Conservation (phyloP, 2,888 invertebrate genomes). For the Amphiduros pacificus region DNA sequence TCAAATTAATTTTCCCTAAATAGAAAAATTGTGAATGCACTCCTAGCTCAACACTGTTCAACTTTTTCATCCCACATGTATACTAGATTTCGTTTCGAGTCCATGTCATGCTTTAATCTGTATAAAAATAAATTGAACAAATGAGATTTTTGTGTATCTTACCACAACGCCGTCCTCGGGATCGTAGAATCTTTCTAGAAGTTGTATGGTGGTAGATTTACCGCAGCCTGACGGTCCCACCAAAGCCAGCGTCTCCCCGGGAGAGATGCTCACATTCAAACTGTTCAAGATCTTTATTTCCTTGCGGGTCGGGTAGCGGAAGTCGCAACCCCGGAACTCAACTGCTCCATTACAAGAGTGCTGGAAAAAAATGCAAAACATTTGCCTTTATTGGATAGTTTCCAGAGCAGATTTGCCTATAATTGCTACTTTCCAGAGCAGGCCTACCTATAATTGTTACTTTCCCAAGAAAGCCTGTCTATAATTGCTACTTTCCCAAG, state of each 20-base stretch:
- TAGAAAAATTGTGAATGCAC: no score
- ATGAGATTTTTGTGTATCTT: conserved; percentile 20
- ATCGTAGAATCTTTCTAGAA: conserved; percentile 58
- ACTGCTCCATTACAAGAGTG: conserved; percentile 53
- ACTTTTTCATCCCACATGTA: no score
- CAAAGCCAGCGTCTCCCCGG: conserved; percentile 57
- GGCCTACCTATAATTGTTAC: no score
- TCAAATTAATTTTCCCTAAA: no score
- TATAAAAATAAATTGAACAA: no score
- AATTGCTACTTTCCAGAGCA: no score
- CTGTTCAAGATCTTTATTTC: conserved; percentile 48
- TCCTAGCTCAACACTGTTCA: no score
- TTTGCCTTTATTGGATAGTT: neutral
- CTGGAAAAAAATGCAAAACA: conserved; percentile 6
- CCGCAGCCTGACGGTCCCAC: conserved; percentile 58
- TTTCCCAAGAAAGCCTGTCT: no score
- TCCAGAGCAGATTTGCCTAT: no score
- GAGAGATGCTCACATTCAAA: conserved; percentile 39
- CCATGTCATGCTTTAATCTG: no score
- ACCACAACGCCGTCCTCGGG: conserved; percentile 46
- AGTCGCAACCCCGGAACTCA: conserved; percentile 55
- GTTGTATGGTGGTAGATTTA: conserved; percentile 53
- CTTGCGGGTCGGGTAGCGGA: conserved; percentile 60
- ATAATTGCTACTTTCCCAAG: no score
- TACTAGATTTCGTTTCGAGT: no score